These are phyloP conservation scores for Apantesis nais DNA, from an alignment of 2,888 invertebrate species.

Conservation along the genomic window DNA sequence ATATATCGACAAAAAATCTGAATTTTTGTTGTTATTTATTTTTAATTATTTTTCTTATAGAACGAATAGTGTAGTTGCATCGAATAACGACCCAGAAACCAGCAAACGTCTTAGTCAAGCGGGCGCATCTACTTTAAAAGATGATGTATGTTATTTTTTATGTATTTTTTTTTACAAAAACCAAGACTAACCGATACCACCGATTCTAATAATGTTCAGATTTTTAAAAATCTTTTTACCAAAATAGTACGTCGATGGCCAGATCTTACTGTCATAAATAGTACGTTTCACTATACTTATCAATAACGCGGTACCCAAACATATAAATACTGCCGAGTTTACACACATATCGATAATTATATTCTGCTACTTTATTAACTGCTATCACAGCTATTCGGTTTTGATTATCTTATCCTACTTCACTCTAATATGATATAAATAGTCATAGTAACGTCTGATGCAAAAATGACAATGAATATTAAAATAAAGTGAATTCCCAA, in stretches of 20 bases:
- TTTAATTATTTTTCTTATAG: conserved; percentile 46
- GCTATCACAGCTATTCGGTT: not conserved
- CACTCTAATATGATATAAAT: no score
- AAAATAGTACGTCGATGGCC: not conserved
- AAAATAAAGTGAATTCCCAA: no score
- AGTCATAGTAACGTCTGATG: no score
- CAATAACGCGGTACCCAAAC: not conserved
- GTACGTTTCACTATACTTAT: not conserved
- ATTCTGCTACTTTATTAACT: no score
- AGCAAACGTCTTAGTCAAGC: conserved; percentile 69
- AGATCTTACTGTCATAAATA: not conserved
- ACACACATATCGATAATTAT: no score
- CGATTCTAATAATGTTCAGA: not conserved
- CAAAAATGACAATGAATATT: not conserved
- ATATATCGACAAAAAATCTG: no score
- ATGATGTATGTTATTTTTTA: conserved; percentile 67
- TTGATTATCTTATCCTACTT: not conserved
- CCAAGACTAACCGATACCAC: no score
- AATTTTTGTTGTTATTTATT: not conserved
- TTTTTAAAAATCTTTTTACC: no score
- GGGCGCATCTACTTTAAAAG: conserved; percentile 76
- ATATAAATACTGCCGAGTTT: not conserved
- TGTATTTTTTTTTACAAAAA: not conserved
- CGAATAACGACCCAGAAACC: conserved; percentile 56
- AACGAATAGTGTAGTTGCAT: conserved; percentile 57